Evolutionary conservation across 2,797 vertebrate genomes (phyloP).

Genomic region (Oreonectes daqikongensis): DNA sequence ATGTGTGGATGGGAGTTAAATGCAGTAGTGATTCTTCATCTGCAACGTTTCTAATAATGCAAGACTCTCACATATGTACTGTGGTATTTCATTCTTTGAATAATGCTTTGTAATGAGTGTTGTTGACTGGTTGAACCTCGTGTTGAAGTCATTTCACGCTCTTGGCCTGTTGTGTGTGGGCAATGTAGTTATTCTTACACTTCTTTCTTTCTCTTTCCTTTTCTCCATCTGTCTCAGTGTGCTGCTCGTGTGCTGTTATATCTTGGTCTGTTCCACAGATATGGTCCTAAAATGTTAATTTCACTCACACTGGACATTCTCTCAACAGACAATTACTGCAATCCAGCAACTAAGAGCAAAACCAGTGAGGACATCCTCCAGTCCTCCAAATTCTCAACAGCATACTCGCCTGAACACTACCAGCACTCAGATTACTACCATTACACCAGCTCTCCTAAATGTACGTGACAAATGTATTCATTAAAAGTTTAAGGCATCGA

Average conservation of each 20-base stretch:
- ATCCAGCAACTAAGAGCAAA: conserved; percentile 84
- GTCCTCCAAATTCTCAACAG: conserved; percentile 82
- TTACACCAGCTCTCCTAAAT: conserved; percentile 80
- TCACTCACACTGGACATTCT: background rate
- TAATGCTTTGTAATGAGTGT: conserved; percentile 16
- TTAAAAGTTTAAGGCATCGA: too few species aligned
- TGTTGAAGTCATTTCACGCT: background rate
- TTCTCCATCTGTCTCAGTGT: background rate
- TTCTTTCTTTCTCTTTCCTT: background rate
- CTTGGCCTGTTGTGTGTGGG: background rate
- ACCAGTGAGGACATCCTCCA: conserved; percentile 90
- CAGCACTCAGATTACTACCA: conserved; percentile 91
- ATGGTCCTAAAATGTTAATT: conserved; percentile 4
- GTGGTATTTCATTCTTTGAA: background rate
- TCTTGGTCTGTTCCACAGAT: background rate
- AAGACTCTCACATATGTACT: background rate
- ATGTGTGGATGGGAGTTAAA: conserved; percentile 16
- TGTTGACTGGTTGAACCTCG: conserved; percentile 2
- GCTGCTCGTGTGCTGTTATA: background rate
- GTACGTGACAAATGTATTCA: conserved; percentile 38
- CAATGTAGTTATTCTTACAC: background rate
- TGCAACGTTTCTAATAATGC: background rate
- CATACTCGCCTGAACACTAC: conserved; percentile 86
- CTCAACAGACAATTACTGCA: conserved; percentile 54
- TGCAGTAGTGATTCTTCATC: background rate